phyloP scores from a whole-genome alignment of 2,888 invertebrate genomes.

The Noctua pronuba region DNA sequence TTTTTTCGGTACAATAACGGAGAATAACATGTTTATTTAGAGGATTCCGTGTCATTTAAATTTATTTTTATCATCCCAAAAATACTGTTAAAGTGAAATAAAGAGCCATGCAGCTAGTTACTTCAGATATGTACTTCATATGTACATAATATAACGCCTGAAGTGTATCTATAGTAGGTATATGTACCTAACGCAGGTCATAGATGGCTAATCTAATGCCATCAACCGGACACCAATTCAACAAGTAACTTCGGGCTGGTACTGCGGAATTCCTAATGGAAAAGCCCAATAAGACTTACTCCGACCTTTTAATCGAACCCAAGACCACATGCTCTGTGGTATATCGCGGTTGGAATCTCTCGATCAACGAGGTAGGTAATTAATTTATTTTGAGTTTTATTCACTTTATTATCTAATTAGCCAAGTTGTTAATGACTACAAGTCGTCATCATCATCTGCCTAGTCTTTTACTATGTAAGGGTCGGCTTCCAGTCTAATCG shows the following conservation, averaged over 20 bases:
- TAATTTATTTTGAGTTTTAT: not conserved
- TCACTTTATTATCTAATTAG: too few relatives aligned
- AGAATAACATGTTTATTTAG: not conserved
- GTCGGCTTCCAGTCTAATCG: too few relatives aligned
- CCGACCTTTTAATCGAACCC: not conserved
- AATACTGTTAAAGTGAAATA: too few relatives aligned
- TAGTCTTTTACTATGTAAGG: too few relatives aligned
- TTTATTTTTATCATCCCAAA: not conserved
- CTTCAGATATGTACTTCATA: not conserved
- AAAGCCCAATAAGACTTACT: not conserved
- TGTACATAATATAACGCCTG: not conserved
- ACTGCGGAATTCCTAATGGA: not conserved
- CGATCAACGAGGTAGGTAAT: not conserved
- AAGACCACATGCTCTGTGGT: not conserved
- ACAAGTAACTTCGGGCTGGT: not conserved
- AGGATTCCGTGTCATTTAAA: constrained; percentile 2
- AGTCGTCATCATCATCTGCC: too few relatives aligned
- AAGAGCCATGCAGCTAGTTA: not conserved
- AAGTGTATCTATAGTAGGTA: not conserved
- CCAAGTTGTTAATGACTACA: too few relatives aligned
- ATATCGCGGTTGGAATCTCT: not conserved
- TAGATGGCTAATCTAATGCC: not conserved
- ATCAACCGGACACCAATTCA: not conserved
- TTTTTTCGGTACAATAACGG: not conserved
- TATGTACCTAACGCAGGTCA: not conserved